These are phyloP conservation scores for Hystrix brachyura DNA, from an alignment of 2,113 vertebrate genomes.

Conservation along the genomic window DNA sequence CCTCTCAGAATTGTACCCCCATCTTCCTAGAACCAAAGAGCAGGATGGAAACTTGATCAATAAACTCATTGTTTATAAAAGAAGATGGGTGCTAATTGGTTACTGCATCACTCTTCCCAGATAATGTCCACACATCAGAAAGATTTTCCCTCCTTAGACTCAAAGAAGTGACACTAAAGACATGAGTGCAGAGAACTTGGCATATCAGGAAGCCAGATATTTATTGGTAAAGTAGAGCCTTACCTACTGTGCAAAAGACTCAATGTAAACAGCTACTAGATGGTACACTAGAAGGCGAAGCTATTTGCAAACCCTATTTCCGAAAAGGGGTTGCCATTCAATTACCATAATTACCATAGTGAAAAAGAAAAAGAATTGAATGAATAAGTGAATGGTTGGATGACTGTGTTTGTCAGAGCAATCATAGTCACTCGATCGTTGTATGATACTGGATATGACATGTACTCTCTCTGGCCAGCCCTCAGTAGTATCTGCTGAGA, in stretches of 20 bases:
- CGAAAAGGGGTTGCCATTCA: neutral
- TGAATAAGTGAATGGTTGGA: neutral
- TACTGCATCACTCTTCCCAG: neutral
- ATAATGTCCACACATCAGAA: neutral
- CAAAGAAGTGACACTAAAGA: neutral
- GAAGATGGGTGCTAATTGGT: neutral
- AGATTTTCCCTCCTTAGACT: neutral
- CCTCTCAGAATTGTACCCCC: neutral
- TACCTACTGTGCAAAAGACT: neutral
- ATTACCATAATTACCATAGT: neutral
- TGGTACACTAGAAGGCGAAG: neutral
- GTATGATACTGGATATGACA: neutral
- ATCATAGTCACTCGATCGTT: neutral
- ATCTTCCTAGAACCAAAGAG: neutral
- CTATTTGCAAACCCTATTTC: neutral
- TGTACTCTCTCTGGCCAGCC: neutral
- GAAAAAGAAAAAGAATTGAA: neutral
- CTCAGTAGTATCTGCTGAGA: neutral
- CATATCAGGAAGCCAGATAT: neutral
- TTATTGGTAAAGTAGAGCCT: neutral
- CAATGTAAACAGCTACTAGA: neutral
- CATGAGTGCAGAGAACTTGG: neutral
- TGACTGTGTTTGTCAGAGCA: neutral
- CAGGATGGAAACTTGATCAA: neutral
- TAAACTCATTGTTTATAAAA: neutral